These are phyloP conservation scores for Drosophila triauraria DNA, from an alignment of 1,140 invertebrate genomes.

Conservation along the genomic window DNA sequence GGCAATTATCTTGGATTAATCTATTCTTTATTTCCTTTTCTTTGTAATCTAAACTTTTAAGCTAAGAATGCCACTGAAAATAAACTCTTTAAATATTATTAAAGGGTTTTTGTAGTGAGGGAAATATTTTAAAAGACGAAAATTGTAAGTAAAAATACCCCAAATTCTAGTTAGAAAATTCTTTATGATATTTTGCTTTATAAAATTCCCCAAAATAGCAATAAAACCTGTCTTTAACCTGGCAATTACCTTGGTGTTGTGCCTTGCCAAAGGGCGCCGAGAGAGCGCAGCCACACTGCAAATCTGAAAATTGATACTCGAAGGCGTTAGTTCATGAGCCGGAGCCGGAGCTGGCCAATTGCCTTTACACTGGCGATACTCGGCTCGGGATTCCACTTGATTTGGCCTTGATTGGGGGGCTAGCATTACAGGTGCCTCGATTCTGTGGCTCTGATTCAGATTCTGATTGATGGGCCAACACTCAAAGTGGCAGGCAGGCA, in stretches of 20 bases:
- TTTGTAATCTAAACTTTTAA: too few relatives aligned
- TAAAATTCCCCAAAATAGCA: too few relatives aligned
- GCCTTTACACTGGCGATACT: background rate
- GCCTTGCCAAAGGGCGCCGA: constrained; percentile 76
- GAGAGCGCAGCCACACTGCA: constrained; percentile 81
- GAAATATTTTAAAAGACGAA: too few relatives aligned
- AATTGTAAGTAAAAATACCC: too few relatives aligned
- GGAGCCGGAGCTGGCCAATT: constrained; percentile 8
- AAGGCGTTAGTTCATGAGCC: constrained; percentile 67
- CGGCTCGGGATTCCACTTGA: constrained; percentile 21
- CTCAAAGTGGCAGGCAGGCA: constrained; percentile 40
- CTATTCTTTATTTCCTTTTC: too few relatives aligned
- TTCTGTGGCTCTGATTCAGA: constrained; percentile 11
- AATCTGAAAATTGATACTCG: constrained; percentile 79
- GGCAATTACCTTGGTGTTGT: constrained; percentile 70
- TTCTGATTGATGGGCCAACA: constrained; percentile 63
- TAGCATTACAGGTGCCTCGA: constrained; percentile 13
- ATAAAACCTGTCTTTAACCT: too few relatives aligned
- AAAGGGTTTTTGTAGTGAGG: too few relatives aligned
- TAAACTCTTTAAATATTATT: too few relatives aligned
- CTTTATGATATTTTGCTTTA: too few relatives aligned
- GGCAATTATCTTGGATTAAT: too few relatives aligned
- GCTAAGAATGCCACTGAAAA: too few relatives aligned
- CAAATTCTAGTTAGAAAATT: too few relatives aligned
- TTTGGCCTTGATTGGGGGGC: background rate